Evolutionary conservation across 1,140 invertebrate species (phyloP).

Genomic region (Ostrea denselamellosa): DNA sequence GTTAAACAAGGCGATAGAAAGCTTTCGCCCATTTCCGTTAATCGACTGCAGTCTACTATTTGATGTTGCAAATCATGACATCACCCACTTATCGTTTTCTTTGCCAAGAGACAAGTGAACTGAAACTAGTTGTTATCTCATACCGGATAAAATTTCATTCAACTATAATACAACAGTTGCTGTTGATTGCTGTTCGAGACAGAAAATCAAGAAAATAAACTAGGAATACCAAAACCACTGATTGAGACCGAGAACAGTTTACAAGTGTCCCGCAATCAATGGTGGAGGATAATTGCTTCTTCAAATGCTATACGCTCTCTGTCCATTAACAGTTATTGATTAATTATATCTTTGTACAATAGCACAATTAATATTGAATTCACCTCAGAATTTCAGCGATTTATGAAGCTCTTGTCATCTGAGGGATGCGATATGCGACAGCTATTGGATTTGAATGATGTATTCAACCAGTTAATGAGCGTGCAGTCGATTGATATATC

Average conservation of each 20-base stretch:
- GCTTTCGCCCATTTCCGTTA: conserved; percentile 11
- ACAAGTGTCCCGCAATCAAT: conserved; percentile 15
- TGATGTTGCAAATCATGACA: conserved; percentile 9
- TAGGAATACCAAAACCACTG: background rate
- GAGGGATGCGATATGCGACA: background rate
- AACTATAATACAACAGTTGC: conserved; percentile 2
- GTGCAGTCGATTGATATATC: conserved; percentile 24
- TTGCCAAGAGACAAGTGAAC: conserved; percentile 5
- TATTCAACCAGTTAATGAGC: background rate
- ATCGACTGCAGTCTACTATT: background rate
- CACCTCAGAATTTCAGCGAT: conserved; percentile 28
- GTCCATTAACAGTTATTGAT: conserved; percentile 33
- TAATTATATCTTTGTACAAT: conserved; percentile 35
- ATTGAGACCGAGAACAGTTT: background rate
- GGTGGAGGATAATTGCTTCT: conserved; percentile 11
- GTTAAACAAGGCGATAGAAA: too few species aligned
- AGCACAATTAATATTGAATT: conserved; percentile 35
- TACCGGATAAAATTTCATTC: background rate
- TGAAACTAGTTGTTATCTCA: background rate
- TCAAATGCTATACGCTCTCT: conserved; percentile 23
- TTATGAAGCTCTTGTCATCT: conserved; percentile 14
- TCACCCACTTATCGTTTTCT: background rate
- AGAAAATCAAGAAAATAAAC: background rate
- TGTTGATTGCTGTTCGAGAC: background rate
- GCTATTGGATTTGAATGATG: conserved; percentile 28